A percentile compares a stretch with the other conserved stretches of the same genome.
These are phyloP conservation scores for Scaptomyza polygonia DNA, from an alignment of 2,888 invertebrate species.

Conservation along the genomic window DNA sequence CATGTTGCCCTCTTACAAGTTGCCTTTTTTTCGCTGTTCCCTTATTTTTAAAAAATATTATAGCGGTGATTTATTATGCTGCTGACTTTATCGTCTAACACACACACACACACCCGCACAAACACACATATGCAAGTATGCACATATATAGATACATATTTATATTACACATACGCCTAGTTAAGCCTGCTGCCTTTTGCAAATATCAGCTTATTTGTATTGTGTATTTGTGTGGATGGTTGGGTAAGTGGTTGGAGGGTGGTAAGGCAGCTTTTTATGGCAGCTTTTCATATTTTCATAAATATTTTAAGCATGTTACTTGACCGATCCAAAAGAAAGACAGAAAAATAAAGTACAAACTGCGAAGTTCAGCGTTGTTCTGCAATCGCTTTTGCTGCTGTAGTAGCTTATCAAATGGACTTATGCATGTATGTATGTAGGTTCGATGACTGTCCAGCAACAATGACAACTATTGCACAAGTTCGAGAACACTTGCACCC, in stretches of 20 bases:
- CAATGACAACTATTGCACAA: slow-evolving; percentile 27
- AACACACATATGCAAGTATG: not conserved
- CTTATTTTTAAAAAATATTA: slow-evolving; percentile 55
- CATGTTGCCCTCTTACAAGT: slow-evolving; percentile 38
- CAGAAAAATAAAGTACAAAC: slow-evolving; percentile 5
- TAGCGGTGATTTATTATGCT: slow-evolving; percentile 78
- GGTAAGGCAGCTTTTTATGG: slow-evolving; percentile 14
- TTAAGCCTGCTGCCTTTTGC: slow-evolving; percentile 53
- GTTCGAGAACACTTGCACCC: slow-evolving; percentile 17
- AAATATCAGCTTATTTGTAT: slow-evolving; percentile 67
- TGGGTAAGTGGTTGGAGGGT: not conserved
- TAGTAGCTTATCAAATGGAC: slow-evolving; percentile 76
- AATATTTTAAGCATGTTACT: slow-evolving; percentile 74
- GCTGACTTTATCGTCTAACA: slow-evolving; percentile 72
- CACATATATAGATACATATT: slow-evolving; percentile 7
- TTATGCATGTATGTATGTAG: slow-evolving; percentile 8
- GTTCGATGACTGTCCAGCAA: slow-evolving; percentile 3
- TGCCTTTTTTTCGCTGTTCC: slow-evolving; percentile 19
- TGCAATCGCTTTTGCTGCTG: slow-evolving; percentile 53
- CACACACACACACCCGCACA: slow-evolving; percentile 32
- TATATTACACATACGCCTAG: slow-evolving; percentile 74
- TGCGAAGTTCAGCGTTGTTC: slow-evolving; percentile 24
- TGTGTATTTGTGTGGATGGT: slow-evolving; percentile 10
- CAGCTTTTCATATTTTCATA: slow-evolving; percentile 70
- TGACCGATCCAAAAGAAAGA: slow-evolving; percentile 28